These are phyloP conservation scores for Smutsia gigantea DNA, from an alignment of 2,797 vertebrate genomes.

Conservation along the genomic window DNA sequence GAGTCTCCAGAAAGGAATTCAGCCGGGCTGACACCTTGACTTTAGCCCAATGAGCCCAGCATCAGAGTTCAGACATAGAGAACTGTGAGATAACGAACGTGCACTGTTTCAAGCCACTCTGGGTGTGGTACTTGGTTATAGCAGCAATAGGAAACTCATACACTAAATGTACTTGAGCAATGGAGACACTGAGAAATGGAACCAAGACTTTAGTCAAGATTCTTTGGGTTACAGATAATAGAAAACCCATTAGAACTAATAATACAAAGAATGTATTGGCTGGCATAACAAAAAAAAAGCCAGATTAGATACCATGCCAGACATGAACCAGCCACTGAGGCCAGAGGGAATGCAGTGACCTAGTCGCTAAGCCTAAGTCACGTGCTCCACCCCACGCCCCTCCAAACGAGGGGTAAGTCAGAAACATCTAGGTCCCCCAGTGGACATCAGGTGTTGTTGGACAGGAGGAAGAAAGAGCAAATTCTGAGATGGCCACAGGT, in stretches of 20 bases:
- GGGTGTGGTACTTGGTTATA: not conserved
- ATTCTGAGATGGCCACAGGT: not conserved
- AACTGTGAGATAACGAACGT: not conserved
- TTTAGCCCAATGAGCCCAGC: not conserved
- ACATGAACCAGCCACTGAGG: not conserved
- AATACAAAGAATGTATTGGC: not conserved
- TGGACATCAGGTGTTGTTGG: not conserved
- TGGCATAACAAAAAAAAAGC: not conserved
- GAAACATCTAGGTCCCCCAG: not conserved
- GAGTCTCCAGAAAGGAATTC: not conserved
- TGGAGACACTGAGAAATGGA: not conserved
- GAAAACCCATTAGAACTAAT: not conserved
- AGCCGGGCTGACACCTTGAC: not conserved
- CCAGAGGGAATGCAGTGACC: not conserved
- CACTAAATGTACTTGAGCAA: not conserved
- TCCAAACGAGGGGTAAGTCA: not conserved
- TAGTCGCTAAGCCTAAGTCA: not conserved
- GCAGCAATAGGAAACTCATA: not conserved
- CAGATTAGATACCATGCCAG: not conserved
- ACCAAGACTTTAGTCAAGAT: not conserved
- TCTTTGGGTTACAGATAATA: not conserved
- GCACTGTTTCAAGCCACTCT: not conserved
- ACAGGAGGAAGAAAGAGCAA: not conserved
- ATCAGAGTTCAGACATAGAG: not conserved
- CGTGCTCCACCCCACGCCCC: not conserved